These are phyloP conservation scores for Rhynchomys soricoides DNA, from an alignment of 2,113 vertebrate species.

Conservation along the genomic window DNA sequence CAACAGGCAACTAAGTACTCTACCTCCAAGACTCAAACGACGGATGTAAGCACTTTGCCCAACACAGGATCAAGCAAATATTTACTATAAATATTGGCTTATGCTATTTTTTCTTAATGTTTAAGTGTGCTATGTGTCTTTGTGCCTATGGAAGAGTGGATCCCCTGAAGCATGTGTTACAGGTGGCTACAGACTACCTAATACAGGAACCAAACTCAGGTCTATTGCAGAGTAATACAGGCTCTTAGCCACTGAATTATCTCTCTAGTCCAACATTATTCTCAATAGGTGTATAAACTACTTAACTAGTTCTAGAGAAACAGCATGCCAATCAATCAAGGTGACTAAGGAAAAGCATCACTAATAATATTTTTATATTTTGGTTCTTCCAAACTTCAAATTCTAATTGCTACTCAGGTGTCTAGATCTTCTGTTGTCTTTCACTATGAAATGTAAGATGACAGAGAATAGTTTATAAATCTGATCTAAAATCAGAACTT, in stretches of 20 bases:
- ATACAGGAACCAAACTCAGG: neutral
- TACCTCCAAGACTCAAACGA: slow-evolving; percentile 21
- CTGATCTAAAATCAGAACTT: slow-evolving; percentile 21
- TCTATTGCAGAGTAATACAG: neutral
- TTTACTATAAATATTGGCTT: neutral
- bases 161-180: neutral
- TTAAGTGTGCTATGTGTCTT: neutral
- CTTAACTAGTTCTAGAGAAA: neutral
- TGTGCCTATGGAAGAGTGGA: neutral
- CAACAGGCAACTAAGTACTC: neutral
- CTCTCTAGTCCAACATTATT: neutral
- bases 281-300: neutral
- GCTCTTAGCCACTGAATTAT: neutral
- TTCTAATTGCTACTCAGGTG: neutral
- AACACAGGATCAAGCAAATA: neutral
- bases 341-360: neutral
- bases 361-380: neutral
- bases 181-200: neutral
- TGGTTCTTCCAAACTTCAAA: neutral
- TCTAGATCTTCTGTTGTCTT: neutral
- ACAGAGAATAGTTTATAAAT: neutral
- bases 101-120: neutral
- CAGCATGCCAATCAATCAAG: neutral
- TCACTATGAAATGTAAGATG: neutral
- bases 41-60: neutral